Base-by-base conservation (phyloP, 1,140 invertebrate genomes). In the Phymorhynchus buccinoides region DNA sequence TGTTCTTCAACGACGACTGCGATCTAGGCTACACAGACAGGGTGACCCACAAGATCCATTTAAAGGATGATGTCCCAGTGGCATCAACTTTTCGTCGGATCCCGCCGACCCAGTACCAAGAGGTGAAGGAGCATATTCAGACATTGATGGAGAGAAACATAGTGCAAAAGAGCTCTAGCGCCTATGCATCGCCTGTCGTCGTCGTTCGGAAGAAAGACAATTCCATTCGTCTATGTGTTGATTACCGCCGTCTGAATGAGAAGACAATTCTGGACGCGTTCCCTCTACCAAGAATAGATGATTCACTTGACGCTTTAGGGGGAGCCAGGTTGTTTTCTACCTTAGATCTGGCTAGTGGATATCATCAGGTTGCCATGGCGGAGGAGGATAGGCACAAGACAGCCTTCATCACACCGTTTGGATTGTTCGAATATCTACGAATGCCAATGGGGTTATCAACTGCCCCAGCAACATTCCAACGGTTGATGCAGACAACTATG, bases 361-460 rank as follows among this genome's bases (percentile, higher is more conserved):
- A 89, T 81, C 91, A 92, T 91, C 94, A 94, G 83, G 86, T 94
- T 0, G 84, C 84, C 48, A 82, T 95, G 9, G 79, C 91, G 27
- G 86, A 87, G 78, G 75, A 77, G 30, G 83, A 87, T 68, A 85
- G 78, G 30, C 35, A 87, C 27, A 86, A 84, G 30, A 88, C 88
- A 39, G 88, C 86, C 9, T 88, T 90, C 73, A 82, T 80, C 18
- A 81, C 86, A 18, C 85, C 86, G 27, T 39, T 86, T 16, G 88
- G 86, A n/a, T 86, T 90, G 18, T 89, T 75, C 32, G 86, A 89
- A 42, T 88, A 86, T 37, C 87, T 80, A 9, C 39, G 86, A n/a
- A 83, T 89, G 80, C 87, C 85, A 30, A 89, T 90, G 75, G 89
- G 85, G n/a, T 84, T 92, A 14, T 68, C 41, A 22, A 89, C 87